Base-by-base conservation (phyloP, 92 coral and sea anemone genomes). In the Epizoanthus ramosus region DNA sequence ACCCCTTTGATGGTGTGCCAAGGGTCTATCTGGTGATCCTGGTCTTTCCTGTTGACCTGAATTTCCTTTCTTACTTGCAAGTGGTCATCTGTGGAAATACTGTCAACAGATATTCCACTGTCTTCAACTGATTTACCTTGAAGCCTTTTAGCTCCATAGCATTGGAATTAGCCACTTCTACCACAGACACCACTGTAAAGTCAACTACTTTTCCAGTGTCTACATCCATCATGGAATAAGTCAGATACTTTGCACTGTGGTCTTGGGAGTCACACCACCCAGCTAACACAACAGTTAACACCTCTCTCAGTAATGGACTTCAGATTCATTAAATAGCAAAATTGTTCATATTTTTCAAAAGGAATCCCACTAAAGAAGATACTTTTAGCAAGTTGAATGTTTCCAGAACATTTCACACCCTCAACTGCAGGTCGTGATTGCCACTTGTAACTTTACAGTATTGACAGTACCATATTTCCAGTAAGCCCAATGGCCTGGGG, bases 131-230 rank as follows among this genome's bases (percentile, higher is more conserved):
- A n/a, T n/a, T 83, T 3, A 54, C 28, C 28, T 28, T 57, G 24
- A 86, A 80, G 18, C 88, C 88, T 52, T 85, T 84, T 28, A 73
- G 73, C 43, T 85, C 90, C 89, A 86, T 85, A 0, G 80, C 86
- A 64, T 89, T 89, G 3, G 89, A 81, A 72, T 83, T 75, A 0
- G 61, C 74, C 3, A 86, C 87, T 50, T 74, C 19, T 18, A 57
- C 45, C 0, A 81, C 89, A 31, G 84, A 65, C 23, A 85, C 83
- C 37, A 74, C 83, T 39, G 57, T 60, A 17, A 81, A 85, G n/a
- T 87, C 84, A 6, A 75, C 57, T 12, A 87, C 59, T 37, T 87
- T 74, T 8, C 83, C 71, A 74, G 65, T 75, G 0, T 69, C 23
- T 5, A 84, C 83, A 68, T 88, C 88, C 69, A 87, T 22, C 84